A percentile compares a stretch with the other conserved stretches of the same genome.
Conservation (phyloP, 2,113 vertebrate species). For the Junco hyemalis region DNA sequence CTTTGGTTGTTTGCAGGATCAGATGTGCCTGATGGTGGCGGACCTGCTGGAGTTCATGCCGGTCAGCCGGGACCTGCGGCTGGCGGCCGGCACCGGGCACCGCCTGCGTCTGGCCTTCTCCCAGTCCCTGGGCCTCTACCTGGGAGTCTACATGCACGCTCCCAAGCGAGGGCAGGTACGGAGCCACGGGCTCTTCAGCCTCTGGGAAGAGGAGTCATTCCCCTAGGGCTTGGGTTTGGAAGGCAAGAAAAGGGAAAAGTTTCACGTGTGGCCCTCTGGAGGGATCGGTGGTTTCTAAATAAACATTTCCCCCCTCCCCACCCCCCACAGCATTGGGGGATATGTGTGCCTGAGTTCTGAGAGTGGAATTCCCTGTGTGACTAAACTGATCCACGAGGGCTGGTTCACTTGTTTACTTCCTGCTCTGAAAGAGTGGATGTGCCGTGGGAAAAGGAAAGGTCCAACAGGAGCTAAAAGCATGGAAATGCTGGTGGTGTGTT, state of each 20-base stretch:
- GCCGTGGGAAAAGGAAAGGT: conserved; percentile 33
- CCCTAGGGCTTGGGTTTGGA: not conserved
- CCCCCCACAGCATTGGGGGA: rapidly evolving
- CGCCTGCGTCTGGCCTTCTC: conserved; percentile 84
- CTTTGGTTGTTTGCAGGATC: conserved; percentile 74
- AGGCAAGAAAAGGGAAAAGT: not conserved
- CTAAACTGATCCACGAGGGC: not conserved
- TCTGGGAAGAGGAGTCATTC: rapidly evolving
- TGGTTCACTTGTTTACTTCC: not conserved
- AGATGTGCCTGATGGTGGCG: conserved; percentile 88
- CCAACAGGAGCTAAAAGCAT: not conserved
- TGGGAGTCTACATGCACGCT: conserved; percentile 84
- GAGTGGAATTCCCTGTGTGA: not conserved
- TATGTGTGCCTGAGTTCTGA: not conserved
- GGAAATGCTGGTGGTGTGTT: not conserved
- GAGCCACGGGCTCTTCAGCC: rapidly evolving
- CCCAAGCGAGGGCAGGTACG: conserved; percentile 84
- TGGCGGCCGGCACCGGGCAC: conserved; percentile 77
- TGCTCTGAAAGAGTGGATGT: rapidly evolving
- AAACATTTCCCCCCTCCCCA: rapidly evolving
- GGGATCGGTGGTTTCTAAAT: not conserved
- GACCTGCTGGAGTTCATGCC: conserved; percentile 92
- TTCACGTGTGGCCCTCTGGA: rapidly evolving
- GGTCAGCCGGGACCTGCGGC: conserved; percentile 77
- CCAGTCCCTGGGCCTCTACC: conserved; percentile 82